Conservation (phyloP, 2,113 vertebrate species). For the Oplegnathus fasciatus region DNA sequence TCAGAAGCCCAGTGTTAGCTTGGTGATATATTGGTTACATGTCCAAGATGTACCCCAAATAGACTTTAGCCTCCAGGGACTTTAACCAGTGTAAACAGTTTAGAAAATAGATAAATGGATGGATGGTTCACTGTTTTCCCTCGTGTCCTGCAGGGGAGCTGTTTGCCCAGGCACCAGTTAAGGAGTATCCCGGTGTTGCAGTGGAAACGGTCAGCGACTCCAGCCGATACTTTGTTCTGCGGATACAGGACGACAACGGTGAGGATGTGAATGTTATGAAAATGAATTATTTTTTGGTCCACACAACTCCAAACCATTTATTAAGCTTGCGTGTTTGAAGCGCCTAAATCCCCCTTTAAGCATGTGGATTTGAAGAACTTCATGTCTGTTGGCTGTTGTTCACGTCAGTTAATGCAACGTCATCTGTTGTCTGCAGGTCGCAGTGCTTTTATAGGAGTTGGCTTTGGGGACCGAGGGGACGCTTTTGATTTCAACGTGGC, state of each 20-base stretch:
- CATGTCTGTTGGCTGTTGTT: background rate
- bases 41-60: background rate
- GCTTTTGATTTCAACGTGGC: slow-evolving; percentile 97
- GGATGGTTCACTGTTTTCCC: background rate
- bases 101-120: background rate
- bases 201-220: slow-evolving; percentile 94
- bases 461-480: slow-evolving; percentile 94
- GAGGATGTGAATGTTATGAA: slow-evolving; percentile 45
- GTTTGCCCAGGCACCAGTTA: slow-evolving; percentile 92
- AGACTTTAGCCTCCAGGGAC: background rate
- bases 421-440: slow-evolving; percentile 84
- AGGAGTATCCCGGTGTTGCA: slow-evolving; percentile 90
- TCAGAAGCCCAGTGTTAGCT: background rate
- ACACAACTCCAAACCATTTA: no score
- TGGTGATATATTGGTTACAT: no score
- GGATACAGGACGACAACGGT: slow-evolving; percentile 94
- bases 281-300: background rate
- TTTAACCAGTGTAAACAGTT: background rate
- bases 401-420: background rate
- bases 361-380: background rate
- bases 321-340: background rate
- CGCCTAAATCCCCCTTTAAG: background rate
- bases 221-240: slow-evolving; percentile 93
- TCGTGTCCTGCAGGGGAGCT: slow-evolving; percentile 87
- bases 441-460: slow-evolving; percentile 96